phyloP scores from a whole-genome alignment of 2,797 vertebrate species.

The Pygocentrus nattereri region DNA sequence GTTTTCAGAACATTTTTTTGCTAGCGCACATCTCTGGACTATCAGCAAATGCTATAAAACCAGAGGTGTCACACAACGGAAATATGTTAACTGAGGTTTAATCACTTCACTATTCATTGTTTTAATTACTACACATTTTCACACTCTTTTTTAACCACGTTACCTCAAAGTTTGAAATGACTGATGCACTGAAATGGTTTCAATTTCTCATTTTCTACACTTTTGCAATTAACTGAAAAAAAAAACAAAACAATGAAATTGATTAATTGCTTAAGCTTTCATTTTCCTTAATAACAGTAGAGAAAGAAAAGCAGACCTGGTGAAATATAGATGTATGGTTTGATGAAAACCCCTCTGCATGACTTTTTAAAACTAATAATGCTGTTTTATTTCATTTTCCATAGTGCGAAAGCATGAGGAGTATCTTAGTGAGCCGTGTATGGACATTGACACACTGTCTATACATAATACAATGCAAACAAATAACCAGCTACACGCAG shows the following conservation, averaged over 20 bases:
- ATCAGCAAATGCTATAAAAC: slow-evolving; percentile 19
- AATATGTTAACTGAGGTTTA: not conserved
- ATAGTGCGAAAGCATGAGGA: not conserved
- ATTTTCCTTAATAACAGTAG: not conserved
- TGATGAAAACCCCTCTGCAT: not conserved
- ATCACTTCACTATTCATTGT: no score
- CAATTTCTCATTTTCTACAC: not conserved
- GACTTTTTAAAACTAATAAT: not conserved
- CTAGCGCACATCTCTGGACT: slow-evolving; percentile 3
- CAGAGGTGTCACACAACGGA: slow-evolving; percentile 2
- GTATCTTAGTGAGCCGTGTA: not conserved
- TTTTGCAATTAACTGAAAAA: not conserved
- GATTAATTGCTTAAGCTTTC: slow-evolving; percentile 18
- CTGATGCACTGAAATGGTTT: no score
- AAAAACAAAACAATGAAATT: not conserved
- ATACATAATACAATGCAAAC: not conserved
- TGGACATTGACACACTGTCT: not conserved
- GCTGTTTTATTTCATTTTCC: not conserved
- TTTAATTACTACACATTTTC: not conserved
- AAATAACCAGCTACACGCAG: not conserved
- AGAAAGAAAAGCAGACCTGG: not conserved
- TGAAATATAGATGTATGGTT: slow-evolving; percentile 8
- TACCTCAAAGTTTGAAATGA: not conserved
- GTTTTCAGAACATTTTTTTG: slow-evolving; percentile 20
- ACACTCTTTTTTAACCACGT: not conserved